Conservation (phyloP, 2,113 vertebrate genomes). For the Aphyosemion australe region DNA sequence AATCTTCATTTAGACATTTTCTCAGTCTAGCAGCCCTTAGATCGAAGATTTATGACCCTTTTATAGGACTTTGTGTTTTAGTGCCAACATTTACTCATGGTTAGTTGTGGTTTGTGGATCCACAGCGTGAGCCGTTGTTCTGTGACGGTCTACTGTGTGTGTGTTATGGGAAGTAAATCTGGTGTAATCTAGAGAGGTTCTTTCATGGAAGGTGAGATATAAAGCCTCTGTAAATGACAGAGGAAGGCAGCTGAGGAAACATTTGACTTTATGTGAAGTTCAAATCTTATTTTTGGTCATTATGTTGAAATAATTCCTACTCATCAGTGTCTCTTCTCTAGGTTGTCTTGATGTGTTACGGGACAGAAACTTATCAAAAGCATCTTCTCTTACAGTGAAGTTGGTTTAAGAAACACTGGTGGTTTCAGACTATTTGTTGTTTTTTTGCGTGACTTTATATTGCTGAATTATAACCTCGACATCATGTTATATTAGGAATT, state of each 20-base stretch:
- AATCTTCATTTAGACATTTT: constrained; percentile 42
- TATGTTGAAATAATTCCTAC: background rate
- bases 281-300: background rate
- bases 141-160: background rate
- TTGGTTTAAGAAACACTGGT: no score
- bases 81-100: constrained; percentile 42
- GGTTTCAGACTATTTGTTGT: no score
- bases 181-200: background rate
- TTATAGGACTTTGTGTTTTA: constrained; percentile 23
- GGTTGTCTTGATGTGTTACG: no score
- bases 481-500: no score
- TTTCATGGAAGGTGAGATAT: no score
- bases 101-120: constrained; percentile 16
- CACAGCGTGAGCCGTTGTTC: constrained; percentile 13
- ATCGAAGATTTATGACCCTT: constrained; percentile 29
- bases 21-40: constrained; percentile 30
- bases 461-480: background rate
- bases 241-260: background rate
- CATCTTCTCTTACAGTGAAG: no score
- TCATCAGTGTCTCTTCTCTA: background rate
- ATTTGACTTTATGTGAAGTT: background rate
- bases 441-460: background rate
- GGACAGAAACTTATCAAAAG: no score
- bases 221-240: background rate
- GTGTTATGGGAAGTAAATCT: background rate